These are phyloP conservation scores for Dinocampus coccinellae DNA, from an alignment of 2,888 invertebrate genomes.

Conservation along the genomic window DNA sequence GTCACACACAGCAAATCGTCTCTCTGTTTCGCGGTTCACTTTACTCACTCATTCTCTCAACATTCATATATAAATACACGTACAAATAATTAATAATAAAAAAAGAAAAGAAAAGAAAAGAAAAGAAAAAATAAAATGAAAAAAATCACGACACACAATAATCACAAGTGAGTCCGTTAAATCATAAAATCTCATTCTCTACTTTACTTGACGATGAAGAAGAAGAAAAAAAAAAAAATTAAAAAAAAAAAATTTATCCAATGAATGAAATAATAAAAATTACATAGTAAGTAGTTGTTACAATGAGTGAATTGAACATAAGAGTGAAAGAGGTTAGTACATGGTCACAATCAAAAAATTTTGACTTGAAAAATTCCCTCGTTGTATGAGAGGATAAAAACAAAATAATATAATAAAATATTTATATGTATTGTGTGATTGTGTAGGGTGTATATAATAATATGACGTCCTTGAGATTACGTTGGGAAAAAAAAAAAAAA, in stretches of 20 bases:
- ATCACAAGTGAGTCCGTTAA: conserved; percentile 42
- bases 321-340: conserved; percentile 26
- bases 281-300: not conserved
- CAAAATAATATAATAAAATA: no score
- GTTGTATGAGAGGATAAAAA: conserved; percentile 10
- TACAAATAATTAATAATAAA: not conserved
- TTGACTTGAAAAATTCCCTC: not conserved
- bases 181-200: conserved; percentile 9
- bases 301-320: conserved; percentile 25
- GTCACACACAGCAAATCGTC: conserved; percentile 39
- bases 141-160: conserved; percentile 52
- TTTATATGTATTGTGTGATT: conserved; percentile 47
- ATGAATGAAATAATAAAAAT: no score
- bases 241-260: not conserved
- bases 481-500: no score
- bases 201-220: not conserved
- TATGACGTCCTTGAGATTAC: conserved; percentile 45
- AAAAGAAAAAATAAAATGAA: not conserved
- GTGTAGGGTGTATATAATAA: conserved; percentile 25
- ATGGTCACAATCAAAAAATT: not conserved
- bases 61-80: not conserved
- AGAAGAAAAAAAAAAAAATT: not conserved
- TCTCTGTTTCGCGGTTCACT: conserved; percentile 1
- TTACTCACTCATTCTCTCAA: conserved; percentile 15
- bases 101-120: not conserved